Evolutionary conservation across 2,888 invertebrate species (phyloP), one percentile per base, ranked within the genome.

Genomic region (Rhagium mordax): DNA sequence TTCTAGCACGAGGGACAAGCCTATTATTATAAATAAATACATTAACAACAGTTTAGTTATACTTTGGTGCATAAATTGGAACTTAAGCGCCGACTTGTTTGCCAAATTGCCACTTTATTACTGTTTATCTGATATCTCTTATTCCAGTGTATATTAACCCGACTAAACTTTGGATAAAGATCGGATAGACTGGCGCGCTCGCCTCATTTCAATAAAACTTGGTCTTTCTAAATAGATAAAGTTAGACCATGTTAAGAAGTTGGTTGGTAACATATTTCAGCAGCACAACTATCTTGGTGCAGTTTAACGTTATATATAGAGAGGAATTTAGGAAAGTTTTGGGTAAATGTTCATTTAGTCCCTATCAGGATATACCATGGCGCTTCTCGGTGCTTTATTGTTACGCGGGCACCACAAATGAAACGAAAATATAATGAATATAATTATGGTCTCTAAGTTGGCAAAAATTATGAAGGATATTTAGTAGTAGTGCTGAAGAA

Each of bases 251-350:
- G 29, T 33, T 60, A 60, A 60, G 59, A 41, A 60, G 29, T 60
- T 33, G 18, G 59, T 16, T 16, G 59, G 59, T 13, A 60, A 60
- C 59, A 60, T 60, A 60, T 60, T 60, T 60, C 16, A 60, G 59
- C 29, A 18, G 59, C 10, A 2, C 18, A 33, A 60, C 59, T 60
- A 57, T 57, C 59, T 60, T 33, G 20, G 13, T 29, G 33, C 33
- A 13, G 33, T 16, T 29, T 60, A 33, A 60, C 8, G 18, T 60
- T 33, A 29, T 60, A 55, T 53, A 29, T 60, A 60, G 29, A 41
- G 33, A 10, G 4, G 33, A 60, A 41, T 60, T 20, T 41, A 29
- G 7, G 33, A 60, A 60, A 41, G 29, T 60, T 60, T 16, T 2
- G 5, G 29, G 29, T 15, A 60, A 60, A 29, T 18, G 59, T 6